These are phyloP conservation scores for Bellardia pandia DNA, from an alignment of 2,888 invertebrate species.

Conservation along the genomic window DNA sequence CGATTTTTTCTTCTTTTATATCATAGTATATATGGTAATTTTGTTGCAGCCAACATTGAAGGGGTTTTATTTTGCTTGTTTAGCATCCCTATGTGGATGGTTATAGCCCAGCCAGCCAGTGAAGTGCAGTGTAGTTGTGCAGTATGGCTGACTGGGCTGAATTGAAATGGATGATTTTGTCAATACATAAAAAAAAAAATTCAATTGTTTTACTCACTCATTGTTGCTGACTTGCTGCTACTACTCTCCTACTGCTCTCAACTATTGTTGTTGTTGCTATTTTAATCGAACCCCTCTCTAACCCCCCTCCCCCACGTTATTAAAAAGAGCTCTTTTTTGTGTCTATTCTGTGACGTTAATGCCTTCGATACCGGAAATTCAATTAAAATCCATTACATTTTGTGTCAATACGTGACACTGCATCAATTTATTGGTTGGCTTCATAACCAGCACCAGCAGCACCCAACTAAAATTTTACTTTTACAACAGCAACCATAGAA, in stretches of 20 bases:
- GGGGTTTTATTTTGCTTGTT: constrained; percentile 30
- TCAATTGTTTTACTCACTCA: constrained; percentile 59
- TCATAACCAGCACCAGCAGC: constrained; percentile 30
- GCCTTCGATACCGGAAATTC: constrained; percentile 70
- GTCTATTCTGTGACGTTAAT: neutral
- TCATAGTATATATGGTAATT: neutral
- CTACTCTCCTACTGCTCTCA: constrained; percentile 27
- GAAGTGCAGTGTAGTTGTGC: constrained; percentile 19
- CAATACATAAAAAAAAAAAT: constrained; percentile 50
- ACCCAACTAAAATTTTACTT: neutral
- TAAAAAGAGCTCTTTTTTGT: neutral
- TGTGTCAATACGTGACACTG: constrained; percentile 73
- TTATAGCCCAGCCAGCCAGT: constrained; percentile 24
- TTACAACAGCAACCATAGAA: constrained; percentile 25
- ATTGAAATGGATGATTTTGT: constrained; percentile 51
- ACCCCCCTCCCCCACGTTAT: neutral
- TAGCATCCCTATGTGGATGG: constrained; percentile 36
- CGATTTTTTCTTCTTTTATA: neutral
- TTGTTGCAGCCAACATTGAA: neutral
- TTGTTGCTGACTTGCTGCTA: constrained; percentile 24
- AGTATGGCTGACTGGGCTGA: constrained; percentile 18
- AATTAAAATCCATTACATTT: constrained; percentile 73
- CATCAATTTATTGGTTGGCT: constrained; percentile 72
- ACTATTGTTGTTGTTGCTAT: constrained; percentile 38
- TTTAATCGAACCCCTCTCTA: neutral